Conservation (phyloP, 2,797 vertebrate genomes). For the Oophaga sylvatica region DNA sequence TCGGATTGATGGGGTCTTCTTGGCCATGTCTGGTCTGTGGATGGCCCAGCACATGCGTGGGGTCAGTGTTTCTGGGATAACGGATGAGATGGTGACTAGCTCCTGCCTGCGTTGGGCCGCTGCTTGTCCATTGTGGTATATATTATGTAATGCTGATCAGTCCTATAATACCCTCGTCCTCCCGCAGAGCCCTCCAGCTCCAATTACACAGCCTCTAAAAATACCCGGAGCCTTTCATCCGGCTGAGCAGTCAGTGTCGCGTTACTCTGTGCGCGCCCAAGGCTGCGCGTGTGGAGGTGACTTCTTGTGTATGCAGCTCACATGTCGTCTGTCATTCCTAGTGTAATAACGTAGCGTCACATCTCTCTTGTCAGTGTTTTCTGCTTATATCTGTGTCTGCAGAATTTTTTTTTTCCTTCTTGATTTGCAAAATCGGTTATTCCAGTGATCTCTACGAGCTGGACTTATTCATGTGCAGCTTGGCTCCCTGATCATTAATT, state of each 20-base stretch:
- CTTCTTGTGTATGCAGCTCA: not conserved
- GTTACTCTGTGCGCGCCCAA: not conserved
- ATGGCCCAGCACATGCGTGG: too few species aligned
- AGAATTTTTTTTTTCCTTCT: not conserved
- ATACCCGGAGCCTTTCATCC: not conserved
- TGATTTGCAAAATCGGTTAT: too few species aligned
- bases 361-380: not conserved
- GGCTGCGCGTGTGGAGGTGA: not conserved
- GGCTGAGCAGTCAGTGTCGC: not conserved
- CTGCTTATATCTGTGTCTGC: not conserved
- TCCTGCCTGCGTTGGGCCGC: too few species aligned
- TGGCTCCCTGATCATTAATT: too few species aligned
- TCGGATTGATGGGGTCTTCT: too few species aligned
- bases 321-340: not conserved
- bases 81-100: not conserved
- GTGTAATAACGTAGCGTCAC: too few species aligned
- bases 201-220: conserved; percentile 27
- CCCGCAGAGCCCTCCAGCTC: not conserved
- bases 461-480: too few species aligned
- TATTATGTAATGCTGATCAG: not conserved
- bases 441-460: too few species aligned
- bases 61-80: not conserved
- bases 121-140: not conserved
- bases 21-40: too few species aligned
- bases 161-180: not conserved